Conservation (phyloP, 2,113 vertebrate genomes). For the Cyanoderma ruficeps region DNA sequence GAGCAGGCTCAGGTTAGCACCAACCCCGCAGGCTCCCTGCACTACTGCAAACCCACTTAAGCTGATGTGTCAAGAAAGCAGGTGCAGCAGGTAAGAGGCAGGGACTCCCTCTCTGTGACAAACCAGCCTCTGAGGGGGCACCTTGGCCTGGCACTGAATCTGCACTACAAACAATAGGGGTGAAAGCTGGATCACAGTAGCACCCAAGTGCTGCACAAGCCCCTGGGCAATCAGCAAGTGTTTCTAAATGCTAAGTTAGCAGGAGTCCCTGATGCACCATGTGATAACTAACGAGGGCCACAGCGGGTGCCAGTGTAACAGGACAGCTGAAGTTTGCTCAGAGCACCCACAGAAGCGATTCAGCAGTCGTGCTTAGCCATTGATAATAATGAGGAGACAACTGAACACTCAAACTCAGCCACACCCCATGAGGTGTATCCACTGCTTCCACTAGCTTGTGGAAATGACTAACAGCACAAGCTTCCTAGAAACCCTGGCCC, state of each 20-base stretch:
- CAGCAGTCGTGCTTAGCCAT: not conserved
- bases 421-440: not conserved
- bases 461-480: slow-evolving; percentile 1
- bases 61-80: not conserved
- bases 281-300: not conserved
- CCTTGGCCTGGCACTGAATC: not conserved
- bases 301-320: not conserved
- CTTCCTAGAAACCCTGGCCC: slow-evolving; percentile 16
- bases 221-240: not conserved
- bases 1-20: not conserved
- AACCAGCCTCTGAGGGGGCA: not conserved
- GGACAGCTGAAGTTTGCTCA: not conserved
- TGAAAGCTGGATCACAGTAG: not conserved
- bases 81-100: not conserved
- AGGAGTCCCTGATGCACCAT: not conserved
- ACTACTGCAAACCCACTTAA: not conserved
- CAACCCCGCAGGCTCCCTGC: not conserved
- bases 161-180: not conserved
- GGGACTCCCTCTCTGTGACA: not conserved
- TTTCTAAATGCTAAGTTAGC: slow-evolving; percentile 27
- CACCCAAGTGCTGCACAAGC: not conserved
- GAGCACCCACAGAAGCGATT: not conserved
- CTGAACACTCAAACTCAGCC: not conserved
- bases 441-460: not conserved
- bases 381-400: not conserved